Evolutionary conservation across 1,140 invertebrate genomes (phyloP).

Genomic region (Drosophila obscura): DNA sequence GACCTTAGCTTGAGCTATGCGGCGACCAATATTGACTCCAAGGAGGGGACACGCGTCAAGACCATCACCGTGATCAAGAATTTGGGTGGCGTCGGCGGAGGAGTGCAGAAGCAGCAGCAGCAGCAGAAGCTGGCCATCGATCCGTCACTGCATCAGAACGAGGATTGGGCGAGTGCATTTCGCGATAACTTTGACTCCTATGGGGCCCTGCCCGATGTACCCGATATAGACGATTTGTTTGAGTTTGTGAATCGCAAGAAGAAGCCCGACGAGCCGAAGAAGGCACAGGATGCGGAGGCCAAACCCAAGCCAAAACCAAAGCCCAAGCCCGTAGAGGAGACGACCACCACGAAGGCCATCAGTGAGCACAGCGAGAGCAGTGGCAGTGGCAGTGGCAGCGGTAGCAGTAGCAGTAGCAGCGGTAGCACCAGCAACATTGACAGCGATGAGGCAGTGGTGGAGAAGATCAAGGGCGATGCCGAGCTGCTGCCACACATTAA

Average conservation of each 20-base stretch:
- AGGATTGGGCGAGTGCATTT: constrained; percentile 76
- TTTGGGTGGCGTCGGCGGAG: constrained; percentile 55
- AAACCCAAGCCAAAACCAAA: constrained; percentile 36
- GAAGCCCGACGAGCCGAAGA: constrained; percentile 30
- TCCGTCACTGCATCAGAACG: constrained; percentile 72
- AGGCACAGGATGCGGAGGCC: constrained; percentile 16
- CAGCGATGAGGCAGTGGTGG: constrained; percentile 61
- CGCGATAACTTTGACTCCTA: constrained; percentile 80
- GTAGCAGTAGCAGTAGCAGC: not conserved
- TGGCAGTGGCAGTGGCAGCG: too few species aligned
- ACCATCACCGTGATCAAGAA: constrained; percentile 83
- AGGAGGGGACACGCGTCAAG: constrained; percentile 82
- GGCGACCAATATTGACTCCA: constrained; percentile 81
- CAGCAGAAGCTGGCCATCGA: constrained; percentile 63
- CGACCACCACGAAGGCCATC: constrained; percentile 32
- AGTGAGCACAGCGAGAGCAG: constrained; percentile 20
- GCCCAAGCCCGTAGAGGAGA: constrained; percentile 22
- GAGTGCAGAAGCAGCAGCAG: constrained; percentile 43
- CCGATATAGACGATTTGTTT: constrained; percentile 80
- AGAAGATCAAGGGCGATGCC: constrained; percentile 81
- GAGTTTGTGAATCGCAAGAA: constrained; percentile 78
- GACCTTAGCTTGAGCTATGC: constrained; percentile 82
- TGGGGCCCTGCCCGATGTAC: constrained; percentile 74
- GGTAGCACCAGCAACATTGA: constrained; percentile 32
- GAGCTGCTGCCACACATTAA: constrained; percentile 72